These are phyloP conservation scores for Neomorphus geoffroyi DNA, from an alignment of 2,797 vertebrate genomes.

Conservation along the genomic window DNA sequence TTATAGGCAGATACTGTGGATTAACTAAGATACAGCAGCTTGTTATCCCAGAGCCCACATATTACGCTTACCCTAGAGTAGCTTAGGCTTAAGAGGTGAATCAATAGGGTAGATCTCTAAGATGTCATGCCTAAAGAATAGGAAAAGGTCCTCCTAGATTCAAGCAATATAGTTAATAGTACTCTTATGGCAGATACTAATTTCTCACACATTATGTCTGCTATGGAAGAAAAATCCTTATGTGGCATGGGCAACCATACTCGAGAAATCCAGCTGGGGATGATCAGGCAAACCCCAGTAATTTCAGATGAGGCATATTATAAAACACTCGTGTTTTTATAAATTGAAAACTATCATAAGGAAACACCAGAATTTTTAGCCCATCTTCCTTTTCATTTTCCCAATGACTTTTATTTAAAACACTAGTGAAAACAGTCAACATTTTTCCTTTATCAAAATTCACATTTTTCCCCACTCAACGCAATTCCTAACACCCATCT, in stretches of 20 bases:
- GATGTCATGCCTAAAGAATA: background rate
- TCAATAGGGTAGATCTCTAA: background rate
- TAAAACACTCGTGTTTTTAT: background rate
- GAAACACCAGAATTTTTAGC: background rate
- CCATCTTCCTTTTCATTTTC: background rate
- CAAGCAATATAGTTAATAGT: background rate
- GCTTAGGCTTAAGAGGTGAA: background rate
- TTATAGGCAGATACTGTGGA: background rate
- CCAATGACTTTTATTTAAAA: background rate
- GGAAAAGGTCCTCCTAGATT: background rate
- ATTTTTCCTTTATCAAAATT: background rate
- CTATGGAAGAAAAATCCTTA: background rate
- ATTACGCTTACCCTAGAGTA: background rate
- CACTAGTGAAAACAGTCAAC: background rate
- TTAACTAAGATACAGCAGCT: slow-evolving; percentile 26
- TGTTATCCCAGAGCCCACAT: background rate
- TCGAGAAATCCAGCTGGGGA: background rate
- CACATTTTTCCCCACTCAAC: background rate
- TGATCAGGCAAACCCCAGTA: background rate
- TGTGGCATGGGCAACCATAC: background rate
- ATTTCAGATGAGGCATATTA: background rate
- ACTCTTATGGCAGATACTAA: background rate
- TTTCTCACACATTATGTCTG: background rate
- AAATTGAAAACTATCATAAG: background rate
- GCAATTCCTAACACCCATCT: background rate